Percentiles rank a stretch among this genome's conserved stretches.
phyloP scores from a whole-genome alignment of 2,113 vertebrate species.

The Neogobius melanostomus region DNA sequence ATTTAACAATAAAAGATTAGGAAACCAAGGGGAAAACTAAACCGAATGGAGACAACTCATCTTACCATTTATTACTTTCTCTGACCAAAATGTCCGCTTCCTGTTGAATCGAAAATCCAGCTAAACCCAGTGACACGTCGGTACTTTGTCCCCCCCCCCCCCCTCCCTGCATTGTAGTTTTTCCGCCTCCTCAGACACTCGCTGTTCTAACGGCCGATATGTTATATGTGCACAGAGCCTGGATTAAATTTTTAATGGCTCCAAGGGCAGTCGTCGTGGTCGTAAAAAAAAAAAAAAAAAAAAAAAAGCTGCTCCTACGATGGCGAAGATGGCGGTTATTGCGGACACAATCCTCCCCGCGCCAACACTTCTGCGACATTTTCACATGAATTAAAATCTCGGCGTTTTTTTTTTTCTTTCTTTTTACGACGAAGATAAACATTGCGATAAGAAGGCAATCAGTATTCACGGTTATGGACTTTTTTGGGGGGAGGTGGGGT shows the following conservation, averaged over 20 bases:
- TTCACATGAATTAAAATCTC: constrained; percentile 36
- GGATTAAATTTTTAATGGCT: constrained; percentile 81
- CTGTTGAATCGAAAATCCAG: constrained; percentile 19
- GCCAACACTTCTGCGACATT: constrained; percentile 32
- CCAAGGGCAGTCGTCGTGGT: constrained; percentile 64
- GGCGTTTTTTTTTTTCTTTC: not conserved
- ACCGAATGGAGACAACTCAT: not conserved
- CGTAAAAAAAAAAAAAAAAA: constrained; percentile 43
- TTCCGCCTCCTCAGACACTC: constrained; percentile 40
- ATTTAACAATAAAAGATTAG: too few species aligned
- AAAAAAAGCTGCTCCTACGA: constrained; percentile 38
- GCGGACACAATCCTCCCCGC: constrained; percentile 56
- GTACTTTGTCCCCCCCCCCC: constrained; percentile 50
- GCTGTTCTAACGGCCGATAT: constrained; percentile 65
- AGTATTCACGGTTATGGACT: constrained; percentile 55
- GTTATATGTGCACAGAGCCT: constrained; percentile 69
- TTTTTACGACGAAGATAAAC: constrained; percentile 36
- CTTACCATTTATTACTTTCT: constrained; percentile 10
- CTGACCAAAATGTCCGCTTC: constrained; percentile 10
- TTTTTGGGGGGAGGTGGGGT: too few species aligned
- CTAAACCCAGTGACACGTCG: constrained; percentile 41
- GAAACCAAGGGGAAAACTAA: not conserved
- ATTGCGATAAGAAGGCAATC: constrained; percentile 42
- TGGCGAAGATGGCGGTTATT: constrained; percentile 57
- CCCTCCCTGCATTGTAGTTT: constrained; percentile 52